Conservation (phyloP, 2,888 invertebrate genomes). For the Busseola fusca region DNA sequence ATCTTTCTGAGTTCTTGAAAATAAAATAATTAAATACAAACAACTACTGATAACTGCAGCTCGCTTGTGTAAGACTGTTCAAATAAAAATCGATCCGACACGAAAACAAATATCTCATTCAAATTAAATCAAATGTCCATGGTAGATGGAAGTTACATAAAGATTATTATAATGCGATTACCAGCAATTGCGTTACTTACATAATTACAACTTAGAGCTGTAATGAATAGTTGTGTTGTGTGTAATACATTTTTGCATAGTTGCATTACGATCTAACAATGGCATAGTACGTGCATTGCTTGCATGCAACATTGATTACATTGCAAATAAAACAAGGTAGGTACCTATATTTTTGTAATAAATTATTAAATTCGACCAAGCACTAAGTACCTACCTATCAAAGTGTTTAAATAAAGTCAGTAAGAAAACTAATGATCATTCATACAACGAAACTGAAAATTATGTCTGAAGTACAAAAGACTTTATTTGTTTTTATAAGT, state of each 20-base stretch:
- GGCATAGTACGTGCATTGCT: slow-evolving; percentile 44
- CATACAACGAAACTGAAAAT: not conserved
- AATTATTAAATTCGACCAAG: not conserved
- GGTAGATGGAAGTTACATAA: slow-evolving; percentile 24
- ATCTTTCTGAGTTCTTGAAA: not conserved
- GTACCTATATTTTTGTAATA: slow-evolving; percentile 10
- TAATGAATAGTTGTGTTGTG: slow-evolving; percentile 39
- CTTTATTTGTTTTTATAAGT: not conserved
- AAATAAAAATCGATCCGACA: not conserved
- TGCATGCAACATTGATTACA: slow-evolving; percentile 26
- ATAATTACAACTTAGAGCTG: slow-evolving; percentile 40
- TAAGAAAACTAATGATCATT: not conserved
- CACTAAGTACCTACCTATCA: not conserved
- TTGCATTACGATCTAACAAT: slow-evolving; percentile 48
- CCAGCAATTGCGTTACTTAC: slow-evolving; percentile 41
- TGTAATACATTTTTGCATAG: slow-evolving; percentile 51
- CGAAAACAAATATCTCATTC: not conserved
- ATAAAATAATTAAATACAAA: not conserved
- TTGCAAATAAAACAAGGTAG: slow-evolving; percentile 12
- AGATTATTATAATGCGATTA: slow-evolving; percentile 47
- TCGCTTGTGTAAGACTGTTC: not conserved
- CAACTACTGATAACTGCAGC: not conserved
- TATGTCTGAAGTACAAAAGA: too few relatives aligned
- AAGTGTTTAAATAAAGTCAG: not conserved
- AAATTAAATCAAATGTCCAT: slow-evolving; percentile 18